These are phyloP conservation scores for Agrilus biguttatus DNA, from an alignment of 2,888 invertebrate genomes.

Conservation along the genomic window DNA sequence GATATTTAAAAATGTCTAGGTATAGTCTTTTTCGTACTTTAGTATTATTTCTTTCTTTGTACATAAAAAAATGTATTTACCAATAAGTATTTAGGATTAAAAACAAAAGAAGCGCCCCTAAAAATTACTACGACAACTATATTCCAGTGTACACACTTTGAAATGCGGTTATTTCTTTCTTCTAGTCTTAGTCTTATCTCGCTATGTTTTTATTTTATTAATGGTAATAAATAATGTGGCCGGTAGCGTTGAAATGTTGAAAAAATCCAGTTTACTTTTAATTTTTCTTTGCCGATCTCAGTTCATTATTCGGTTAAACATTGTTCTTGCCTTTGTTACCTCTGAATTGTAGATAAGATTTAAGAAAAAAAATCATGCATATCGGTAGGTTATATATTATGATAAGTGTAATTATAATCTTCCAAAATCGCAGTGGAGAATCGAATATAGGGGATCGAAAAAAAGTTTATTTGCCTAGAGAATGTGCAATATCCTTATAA, in stretches of 20 bases:
- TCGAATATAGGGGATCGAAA: constrained; percentile 16
- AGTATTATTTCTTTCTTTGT: constrained; percentile 19
- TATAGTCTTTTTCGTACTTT: constrained; percentile 15
- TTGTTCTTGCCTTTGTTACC: too few relatives aligned
- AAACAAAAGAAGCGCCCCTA: constrained; percentile 7
- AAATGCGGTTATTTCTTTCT: constrained; percentile 2
- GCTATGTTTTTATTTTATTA: background rate
- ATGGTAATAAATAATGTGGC: constrained; percentile 12
- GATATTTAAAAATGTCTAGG: constrained; percentile 9
- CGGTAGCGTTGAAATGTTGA: background rate
- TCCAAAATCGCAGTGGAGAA: constrained; percentile 12
- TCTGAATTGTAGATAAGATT: too few relatives aligned
- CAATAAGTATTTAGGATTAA: constrained; percentile 8
- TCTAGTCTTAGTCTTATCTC: constrained; percentile 4
- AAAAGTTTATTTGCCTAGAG: constrained; percentile 9
- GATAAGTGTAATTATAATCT: too few relatives aligned
- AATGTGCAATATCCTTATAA: constrained; percentile 28
- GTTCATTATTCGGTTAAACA: constrained; percentile 10
- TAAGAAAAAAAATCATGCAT: too few relatives aligned
- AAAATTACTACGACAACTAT: constrained; percentile 4
- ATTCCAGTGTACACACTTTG: constrained; percentile 3
- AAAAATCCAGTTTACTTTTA: constrained; percentile 10
- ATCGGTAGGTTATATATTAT: too few relatives aligned
- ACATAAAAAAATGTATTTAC: constrained; percentile 13
- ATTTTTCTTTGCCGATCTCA: constrained; percentile 10